These are phyloP conservation scores for Ormyrus pomaceus DNA, from an alignment of 2,888 invertebrate genomes.

Conservation along the genomic window DNA sequence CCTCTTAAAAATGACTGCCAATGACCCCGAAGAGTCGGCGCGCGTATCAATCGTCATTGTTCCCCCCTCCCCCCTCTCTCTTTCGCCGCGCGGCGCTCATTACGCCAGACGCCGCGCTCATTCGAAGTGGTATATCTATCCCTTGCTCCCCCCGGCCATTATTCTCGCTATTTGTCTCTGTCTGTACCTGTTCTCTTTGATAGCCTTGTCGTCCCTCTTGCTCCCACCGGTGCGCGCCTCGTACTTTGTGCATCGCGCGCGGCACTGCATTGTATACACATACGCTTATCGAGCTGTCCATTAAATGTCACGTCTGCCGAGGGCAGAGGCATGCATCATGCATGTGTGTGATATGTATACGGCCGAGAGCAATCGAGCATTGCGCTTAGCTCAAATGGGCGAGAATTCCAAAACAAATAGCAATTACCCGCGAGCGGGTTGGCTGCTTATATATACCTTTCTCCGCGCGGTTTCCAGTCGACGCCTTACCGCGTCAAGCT, in stretches of 20 bases:
- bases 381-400: slow-evolving; percentile 29
- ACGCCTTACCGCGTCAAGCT: too few relatives aligned
- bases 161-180: slow-evolving; percentile 39
- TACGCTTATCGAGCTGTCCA: slow-evolving; percentile 56
- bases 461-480: too few relatives aligned
- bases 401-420: slow-evolving; percentile 53
- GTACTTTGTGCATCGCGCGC: slow-evolving; percentile 24
- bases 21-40: slow-evolving; percentile 12
- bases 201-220: slow-evolving; percentile 7
- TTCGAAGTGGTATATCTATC: not conserved
- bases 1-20: slow-evolving; percentile 3
- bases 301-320: slow-evolving; percentile 55
- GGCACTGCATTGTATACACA: slow-evolving; percentile 27
- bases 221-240: not conserved
- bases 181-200: slow-evolving; percentile 32
- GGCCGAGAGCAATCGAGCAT: slow-evolving; percentile 43
- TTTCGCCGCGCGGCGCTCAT: not conserved
- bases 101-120: too few relatives aligned
- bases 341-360: slow-evolving; percentile 42
- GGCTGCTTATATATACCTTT: too few relatives aligned
- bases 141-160: slow-evolving; percentile 19
- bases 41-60: slow-evolving; percentile 14
- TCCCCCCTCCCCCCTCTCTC: not conserved
- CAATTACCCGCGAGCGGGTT: slow-evolving; percentile 33
- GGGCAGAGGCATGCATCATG: slow-evolving; percentile 53